These are phyloP conservation scores for Diuraphis noxia DNA, from an alignment of 1,140 invertebrate species.

Conservation along the genomic window DNA sequence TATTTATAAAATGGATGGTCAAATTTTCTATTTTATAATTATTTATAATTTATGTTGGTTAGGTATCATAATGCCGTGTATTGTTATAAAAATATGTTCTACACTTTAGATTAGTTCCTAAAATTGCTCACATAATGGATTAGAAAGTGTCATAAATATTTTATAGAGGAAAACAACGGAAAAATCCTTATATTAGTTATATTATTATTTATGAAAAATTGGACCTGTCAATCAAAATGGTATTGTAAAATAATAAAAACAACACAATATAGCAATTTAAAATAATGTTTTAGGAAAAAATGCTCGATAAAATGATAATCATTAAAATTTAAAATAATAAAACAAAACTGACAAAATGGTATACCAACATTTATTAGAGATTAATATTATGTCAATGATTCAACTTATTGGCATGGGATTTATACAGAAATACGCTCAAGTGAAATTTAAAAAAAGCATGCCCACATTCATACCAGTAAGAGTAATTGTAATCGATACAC, in stretches of 20 bases:
- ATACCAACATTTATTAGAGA: background rate
- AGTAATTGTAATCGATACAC: background rate
- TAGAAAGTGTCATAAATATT: constrained; percentile 33
- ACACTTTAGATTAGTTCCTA: background rate
- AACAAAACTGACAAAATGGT: background rate
- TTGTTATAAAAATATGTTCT: background rate
- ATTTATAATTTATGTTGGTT: constrained; percentile 1
- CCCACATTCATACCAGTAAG: background rate
- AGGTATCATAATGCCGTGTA: background rate
- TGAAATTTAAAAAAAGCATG: background rate
- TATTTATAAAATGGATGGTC: background rate
- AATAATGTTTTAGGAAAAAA: background rate
- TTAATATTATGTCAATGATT: background rate
- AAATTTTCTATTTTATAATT: constrained; percentile 1
- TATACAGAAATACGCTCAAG: background rate
- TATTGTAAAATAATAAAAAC: constrained; percentile 28
- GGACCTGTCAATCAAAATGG: background rate
- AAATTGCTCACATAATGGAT: constrained; percentile 12
- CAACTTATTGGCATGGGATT: background rate
- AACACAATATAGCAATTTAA: background rate
- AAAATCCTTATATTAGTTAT: background rate
- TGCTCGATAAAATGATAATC: background rate
- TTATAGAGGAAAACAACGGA: background rate
- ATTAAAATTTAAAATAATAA: background rate
- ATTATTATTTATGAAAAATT: background rate